A percentile compares a stretch with the other conserved stretches of the same genome.
Conservation (phyloP, 2,888 invertebrate genomes). For the Polyommatus iphigenia region DNA sequence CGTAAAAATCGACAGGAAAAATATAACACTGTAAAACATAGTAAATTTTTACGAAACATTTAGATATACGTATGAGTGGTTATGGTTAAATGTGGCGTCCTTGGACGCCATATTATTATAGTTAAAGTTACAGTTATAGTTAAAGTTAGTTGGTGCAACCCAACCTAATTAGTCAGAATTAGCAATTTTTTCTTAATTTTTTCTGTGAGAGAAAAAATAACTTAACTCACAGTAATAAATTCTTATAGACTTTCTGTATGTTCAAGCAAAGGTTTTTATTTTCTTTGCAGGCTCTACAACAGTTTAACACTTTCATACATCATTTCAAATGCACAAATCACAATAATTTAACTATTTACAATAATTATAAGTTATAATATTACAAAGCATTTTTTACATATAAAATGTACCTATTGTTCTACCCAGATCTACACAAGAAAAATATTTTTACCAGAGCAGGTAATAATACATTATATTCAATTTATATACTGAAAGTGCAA, state of each 20-base stretch:
- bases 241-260: background rate
- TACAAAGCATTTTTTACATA: background rate
- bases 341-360: background rate
- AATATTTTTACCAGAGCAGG: background rate
- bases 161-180: background rate
- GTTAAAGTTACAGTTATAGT: too few relatives aligned
- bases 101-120: too few relatives aligned
- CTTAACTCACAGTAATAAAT: background rate
- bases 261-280: conserved; percentile 2
- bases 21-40: too few relatives aligned
- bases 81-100: too few relatives aligned
- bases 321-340: background rate
- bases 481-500: conserved; percentile 1
- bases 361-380: background rate
- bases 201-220: background rate
- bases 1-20: too few relatives aligned
- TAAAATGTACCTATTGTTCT: background rate
- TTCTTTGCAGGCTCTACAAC: background rate
- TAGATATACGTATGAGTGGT: too few relatives aligned
- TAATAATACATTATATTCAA: background rate
- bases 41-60: too few relatives aligned
- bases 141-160: too few relatives aligned
- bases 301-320: background rate
- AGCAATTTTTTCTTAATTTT: background rate
- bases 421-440: background rate